Evolutionary conservation across 2,888 invertebrate genomes (phyloP), one percentile per base, ranked within the genome.

Genomic region (Axea sp.): DNA sequence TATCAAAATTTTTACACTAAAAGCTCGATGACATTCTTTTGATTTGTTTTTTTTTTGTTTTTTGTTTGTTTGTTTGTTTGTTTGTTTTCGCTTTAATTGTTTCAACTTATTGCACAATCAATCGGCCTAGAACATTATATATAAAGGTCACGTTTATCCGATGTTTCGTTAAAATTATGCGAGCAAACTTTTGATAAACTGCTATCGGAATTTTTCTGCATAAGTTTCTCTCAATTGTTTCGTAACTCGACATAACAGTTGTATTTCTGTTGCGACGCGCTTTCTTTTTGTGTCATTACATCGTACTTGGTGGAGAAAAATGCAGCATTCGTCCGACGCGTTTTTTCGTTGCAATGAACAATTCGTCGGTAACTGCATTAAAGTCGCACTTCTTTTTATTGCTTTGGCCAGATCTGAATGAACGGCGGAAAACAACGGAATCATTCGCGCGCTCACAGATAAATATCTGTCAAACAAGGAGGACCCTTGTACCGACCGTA

Each of bases 381-480:
- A 57, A 11, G 57, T 35, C 43, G 43, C 51, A 45, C 49, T 68
- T 51, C 51, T 53, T 59, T 60, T 68, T 59, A 51, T 60, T 45
- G 60, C 37, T 51, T 51, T 37, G 65, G 45, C 45, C 24, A 37
- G 26, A 31, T 15, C 26, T 37, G 45, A 55, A 45, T 15, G 43
- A 30, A 39, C 45, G 8, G 39, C 49, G 65, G 55, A 65, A 65
- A 65, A 53, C 65, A 55, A 55, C 55, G 45, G 37, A 65, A 65
- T 65, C 51, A 41, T 59, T 59, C 51, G 55, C 59, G 51, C 49
- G 24, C 12, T 14, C 11, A 26, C 28, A 51, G 41, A 68, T 67
- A 67, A 67, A 67, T 67, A 67, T 68, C 31, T 59, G 49, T 59
- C 68, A 68, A 59, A 68, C 31, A 37, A 41, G 31, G 12, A 12